Base-by-base conservation (phyloP, 35 echinoderm and acorn worm species). In the Heliocidaris tuberculata region DNA sequence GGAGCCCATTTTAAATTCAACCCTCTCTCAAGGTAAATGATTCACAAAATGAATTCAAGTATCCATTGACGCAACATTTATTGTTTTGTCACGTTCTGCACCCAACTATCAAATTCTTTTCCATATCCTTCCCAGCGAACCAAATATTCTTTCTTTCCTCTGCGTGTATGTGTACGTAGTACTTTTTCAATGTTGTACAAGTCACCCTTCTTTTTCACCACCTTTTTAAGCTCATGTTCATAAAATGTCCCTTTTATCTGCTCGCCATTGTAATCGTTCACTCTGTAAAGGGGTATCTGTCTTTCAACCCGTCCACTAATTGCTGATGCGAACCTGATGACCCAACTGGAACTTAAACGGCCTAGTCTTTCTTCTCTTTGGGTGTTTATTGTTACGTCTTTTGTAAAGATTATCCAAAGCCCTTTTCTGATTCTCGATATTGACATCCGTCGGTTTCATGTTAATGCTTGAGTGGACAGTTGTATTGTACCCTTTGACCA, bases 121-220 rank as follows among this genome's bases (percentile, higher is more conserved):
- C n/a, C n/a, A n/a, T n/a, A n/a, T 86, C 85, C 85, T 86, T 35
- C 32, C 85, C 85, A 86, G 9, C 85, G 85, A 86, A 86, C 85
- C 32, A 86, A 35, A 19, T 86, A 86, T 35, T 86, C 85, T 19
- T 86, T 86, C 10, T 35, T 35, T 2, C 85, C 85, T 35, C 32
- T 6, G 0, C 85, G 27, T 19, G 0, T 86, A 10, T 19, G 85
- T 35, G 85, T 86, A 9, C n/a, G 1, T 11, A 86, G 85, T 30
- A 86, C 4, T 5, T 86, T 86, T 86, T 86, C 85, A 9, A 86
- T 35, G 2, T 29, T 35, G 21, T 86, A 86, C 4, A 21, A 9
- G 21, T 86, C 85, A 35, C 32, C 85, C 85, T 86, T 35, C 85
- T 29, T 86, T 86, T 86, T 86, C 27, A 35, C 27, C 6, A 86